phyloP scores from a whole-genome alignment of 2,113 vertebrate genomes.

The Falcunculus frontatus region DNA sequence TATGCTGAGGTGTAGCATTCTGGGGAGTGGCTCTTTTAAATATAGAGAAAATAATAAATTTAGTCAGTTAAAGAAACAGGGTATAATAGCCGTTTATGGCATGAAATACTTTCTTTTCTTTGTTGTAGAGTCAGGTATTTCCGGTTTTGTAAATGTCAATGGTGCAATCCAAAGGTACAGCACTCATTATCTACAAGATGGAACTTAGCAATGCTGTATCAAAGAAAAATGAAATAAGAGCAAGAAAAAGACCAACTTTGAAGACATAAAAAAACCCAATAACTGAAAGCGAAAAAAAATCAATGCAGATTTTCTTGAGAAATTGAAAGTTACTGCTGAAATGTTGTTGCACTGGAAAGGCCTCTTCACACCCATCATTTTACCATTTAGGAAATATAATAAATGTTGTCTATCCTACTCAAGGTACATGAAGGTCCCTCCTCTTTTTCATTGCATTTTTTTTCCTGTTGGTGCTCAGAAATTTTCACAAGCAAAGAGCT shows the following conservation, averaged over 20 bases:
- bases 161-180: neutral
- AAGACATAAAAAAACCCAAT: neutral
- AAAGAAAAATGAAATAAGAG: neutral
- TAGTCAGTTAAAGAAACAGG: neutral
- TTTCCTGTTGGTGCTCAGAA: neutral
- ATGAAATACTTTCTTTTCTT: neutral
- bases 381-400: neutral
- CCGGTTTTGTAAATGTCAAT: neutral
- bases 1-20: rapidly evolving
- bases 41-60: neutral
- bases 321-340: neutral
- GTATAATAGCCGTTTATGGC: neutral
- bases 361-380: neutral
- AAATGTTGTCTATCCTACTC: neutral
- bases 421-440: neutral
- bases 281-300: neutral
- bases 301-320: neutral
- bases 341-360: neutral
- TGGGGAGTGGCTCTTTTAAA: neutral
- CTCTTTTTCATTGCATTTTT: neutral
- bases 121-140: neutral
- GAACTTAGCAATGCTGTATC: neutral
- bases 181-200: neutral
- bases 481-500: neutral
- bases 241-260: neutral